phyloP scores from a whole-genome alignment of 2,113 vertebrate genomes.

The Cryptotis parvus region DNA sequence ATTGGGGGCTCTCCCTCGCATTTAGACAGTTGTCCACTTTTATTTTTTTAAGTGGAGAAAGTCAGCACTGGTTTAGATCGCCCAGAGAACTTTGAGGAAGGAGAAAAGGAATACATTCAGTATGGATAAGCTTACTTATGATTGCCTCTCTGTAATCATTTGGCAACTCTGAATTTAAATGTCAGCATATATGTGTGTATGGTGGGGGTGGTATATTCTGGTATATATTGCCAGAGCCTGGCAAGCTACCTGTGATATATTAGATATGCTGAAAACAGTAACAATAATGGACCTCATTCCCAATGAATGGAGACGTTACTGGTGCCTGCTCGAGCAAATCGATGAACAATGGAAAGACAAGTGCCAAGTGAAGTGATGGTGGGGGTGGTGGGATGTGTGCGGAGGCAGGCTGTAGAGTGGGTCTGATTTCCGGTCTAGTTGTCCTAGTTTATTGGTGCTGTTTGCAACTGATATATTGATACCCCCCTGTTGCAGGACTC shows the following conservation, averaged over 20 bases:
- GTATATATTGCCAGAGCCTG: neutral
- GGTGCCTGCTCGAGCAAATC: too few relatives aligned
- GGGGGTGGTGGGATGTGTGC: neutral
- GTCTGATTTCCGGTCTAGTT: conserved; percentile 10
- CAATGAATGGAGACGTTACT: too few relatives aligned
- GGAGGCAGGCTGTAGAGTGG: neutral
- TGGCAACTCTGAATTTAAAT: neutral
- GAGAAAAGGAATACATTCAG: neutral
- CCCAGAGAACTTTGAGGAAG: neutral
- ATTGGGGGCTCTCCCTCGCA: neutral
- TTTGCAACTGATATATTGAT: neutral
- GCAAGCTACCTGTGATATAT: too few relatives aligned
- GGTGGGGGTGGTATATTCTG: neutral
- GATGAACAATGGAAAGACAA: too few relatives aligned
- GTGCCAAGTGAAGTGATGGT: too few relatives aligned
- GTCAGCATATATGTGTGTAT: neutral
- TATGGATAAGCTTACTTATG: neutral
- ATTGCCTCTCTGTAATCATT: neutral
- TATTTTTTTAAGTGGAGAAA: neutral
- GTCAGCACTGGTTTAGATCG: neutral
- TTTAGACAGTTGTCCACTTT: too few relatives aligned
- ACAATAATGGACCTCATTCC: too few relatives aligned
- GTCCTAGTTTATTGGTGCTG: neutral
- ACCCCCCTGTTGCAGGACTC: neutral
- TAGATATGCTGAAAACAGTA: too few relatives aligned